phyloP scores from a whole-genome alignment of 2,797 vertebrate genomes.

The Phataginus tetradactyla region DNA sequence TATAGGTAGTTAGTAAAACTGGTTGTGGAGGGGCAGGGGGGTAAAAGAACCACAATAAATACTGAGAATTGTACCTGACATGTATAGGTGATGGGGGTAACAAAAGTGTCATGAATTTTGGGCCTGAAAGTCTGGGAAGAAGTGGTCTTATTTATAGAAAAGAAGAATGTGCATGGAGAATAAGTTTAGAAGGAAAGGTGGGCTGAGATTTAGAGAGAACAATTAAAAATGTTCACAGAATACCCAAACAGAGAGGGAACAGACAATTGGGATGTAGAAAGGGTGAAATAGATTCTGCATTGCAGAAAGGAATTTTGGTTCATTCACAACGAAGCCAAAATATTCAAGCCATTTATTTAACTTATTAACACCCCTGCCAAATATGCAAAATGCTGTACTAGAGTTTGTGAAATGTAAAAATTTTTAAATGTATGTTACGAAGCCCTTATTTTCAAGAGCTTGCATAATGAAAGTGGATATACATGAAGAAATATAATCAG shows the following conservation, averaged over 20 bases:
- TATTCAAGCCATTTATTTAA: neutral
- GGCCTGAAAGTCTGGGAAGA: neutral
- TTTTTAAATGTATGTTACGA: neutral
- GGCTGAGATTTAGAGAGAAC: neutral
- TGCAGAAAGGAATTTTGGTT: neutral
- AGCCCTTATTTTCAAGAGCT: neutral
- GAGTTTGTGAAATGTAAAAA: neutral
- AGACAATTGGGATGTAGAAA: neutral
- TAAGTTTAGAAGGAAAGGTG: neutral
- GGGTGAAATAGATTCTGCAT: neutral
- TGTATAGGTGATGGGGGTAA: neutral
- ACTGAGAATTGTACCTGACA: neutral
- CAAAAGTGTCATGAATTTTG: neutral
- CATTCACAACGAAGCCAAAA: conserved; percentile 6
- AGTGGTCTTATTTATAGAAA: neutral
- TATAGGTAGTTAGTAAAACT: neutral
- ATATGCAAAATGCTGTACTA: neutral
- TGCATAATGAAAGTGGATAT: neutral
- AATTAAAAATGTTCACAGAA: neutral
- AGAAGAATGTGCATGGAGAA: neutral
- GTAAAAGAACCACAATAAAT: neutral
- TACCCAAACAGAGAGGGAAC: neutral
- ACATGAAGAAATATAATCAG: neutral
- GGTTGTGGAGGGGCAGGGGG: neutral
- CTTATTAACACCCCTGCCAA: neutral